Base-by-base conservation (phyloP, 2,888 invertebrate genomes). In the Trichacis sp. region DNA sequence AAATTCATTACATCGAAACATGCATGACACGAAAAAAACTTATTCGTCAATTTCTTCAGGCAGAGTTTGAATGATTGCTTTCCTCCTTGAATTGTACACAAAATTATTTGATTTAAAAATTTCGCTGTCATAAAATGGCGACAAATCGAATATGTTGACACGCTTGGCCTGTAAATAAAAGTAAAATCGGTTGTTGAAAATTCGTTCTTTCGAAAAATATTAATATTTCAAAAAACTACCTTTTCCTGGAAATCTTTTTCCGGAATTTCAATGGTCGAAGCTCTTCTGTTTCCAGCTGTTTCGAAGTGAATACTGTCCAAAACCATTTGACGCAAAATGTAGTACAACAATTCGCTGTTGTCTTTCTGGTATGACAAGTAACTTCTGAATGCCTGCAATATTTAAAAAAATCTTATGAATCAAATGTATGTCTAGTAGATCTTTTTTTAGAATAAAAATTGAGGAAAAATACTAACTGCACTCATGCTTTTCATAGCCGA, bases 401-500 rank as follows among this genome's bases (percentile, higher is more conserved):
- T 66, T 57, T 73, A 46, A 61, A 51, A 18, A 17, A 33, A n/a
- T 33, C 43, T 24, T 20, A 33, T n/a, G n/a, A n/a, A n/a, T n/a
- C n/a, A n/a, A n/a, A n/a, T n/a, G n/a, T n/a, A n/a, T n/a, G n/a
- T n/a, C n/a, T n/a, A n/a, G n/a, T n/a, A n/a, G n/a, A n/a, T n/a
- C n/a, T n/a, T n/a, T n/a, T 45, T 48, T 47, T 1, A 29, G 17
- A 46, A 33, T 33, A 2, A 6, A 55, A 20, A 24, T 38, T 47
- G n/a, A n/a, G 4, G 8, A 12, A 17, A 33, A 36, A 29, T 30
- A 73, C 77, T 74, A 84, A 94, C 94, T 88, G 92, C 92, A 87
- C 92, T 89, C 96, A 99, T 99, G 47, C 93, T 90, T 74, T 95
- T 92, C 96, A 97, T 98, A 20, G 99, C 95, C 78, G 96, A 95